Evolutionary conservation across 2,113 vertebrate genomes (phyloP), one percentile per base, ranked within the genome.

Genomic region (Trinectes maculatus): DNA sequence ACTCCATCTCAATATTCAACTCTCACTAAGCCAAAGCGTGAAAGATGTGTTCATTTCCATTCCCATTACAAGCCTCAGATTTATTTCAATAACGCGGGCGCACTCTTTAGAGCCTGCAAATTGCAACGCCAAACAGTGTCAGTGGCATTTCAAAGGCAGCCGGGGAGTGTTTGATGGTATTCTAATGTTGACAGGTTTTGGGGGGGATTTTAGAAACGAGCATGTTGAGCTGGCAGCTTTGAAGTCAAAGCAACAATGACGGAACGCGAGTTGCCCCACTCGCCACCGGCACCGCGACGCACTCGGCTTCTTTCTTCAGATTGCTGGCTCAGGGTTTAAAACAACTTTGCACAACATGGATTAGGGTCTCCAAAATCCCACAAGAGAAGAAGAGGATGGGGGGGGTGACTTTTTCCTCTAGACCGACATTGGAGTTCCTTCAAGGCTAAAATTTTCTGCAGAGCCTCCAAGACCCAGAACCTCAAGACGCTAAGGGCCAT

Each of bases 221-320:
- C 74, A 56, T 79, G 77, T 82, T 60, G 73, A 82, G 87, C 79
- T 58, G 64, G 55, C 24, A 7, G 71, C 89, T 92, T 92, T 92
- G 90, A 92, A 87, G 91, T 90, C 61, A 31, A 39, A 69, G 60
- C 86, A 78, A 92, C 89, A 92, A 91, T 91, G 80, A 85, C 81
- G 77, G 67, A 71, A 75, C 42, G 55, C 57, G 66, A 80, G 53
- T 77, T 69, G 71, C 49, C 56, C 69, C 34, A 22, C 80, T 78
- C 81, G 63, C 69, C 68, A 70, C 19, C 64, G 8, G 39, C 48
- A 8, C 61, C 21, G 22, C 33, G 21, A 43, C 15, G n/a, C 71
- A 49, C 55, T 39, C 74, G n/a, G 43, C 71, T 59, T 53, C 46
- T 77, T 61, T 71, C 54, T 80, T 71, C 60, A 36, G 49, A 79